Conservation (phyloP, 1,140 invertebrate species). For the Oreohelix idahoensis region DNA sequence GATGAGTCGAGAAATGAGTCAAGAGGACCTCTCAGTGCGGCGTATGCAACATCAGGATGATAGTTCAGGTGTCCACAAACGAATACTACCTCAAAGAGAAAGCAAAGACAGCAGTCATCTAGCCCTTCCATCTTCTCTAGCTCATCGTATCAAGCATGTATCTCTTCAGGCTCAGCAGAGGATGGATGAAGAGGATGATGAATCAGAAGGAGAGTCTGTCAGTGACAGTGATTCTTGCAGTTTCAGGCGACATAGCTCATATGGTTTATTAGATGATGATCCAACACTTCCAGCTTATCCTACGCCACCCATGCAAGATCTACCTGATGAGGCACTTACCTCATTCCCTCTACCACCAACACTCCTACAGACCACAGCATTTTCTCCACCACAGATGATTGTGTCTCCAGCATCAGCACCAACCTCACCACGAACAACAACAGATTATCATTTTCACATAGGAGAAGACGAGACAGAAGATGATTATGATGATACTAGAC, state of each 20-base stretch:
- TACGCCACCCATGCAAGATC: conserved; percentile 15
- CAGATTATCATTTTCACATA: neutral
- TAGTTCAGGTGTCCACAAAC: neutral
- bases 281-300: conserved; percentile 30
- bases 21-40: conserved; percentile 8
- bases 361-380: conserved; percentile 1
- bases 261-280: conserved; percentile 47
- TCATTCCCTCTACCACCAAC: conserved; percentile 30
- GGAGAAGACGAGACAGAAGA: neutral
- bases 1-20: neutral
- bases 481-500: conserved; percentile 11
- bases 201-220: conserved; percentile 30
- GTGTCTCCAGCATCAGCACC: conserved; percentile 15
- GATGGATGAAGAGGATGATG: conserved; percentile 29
- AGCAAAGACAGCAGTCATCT: neutral
- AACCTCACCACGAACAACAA: conserved; percentile 8
- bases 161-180: neutral
- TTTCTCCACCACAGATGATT: conserved; percentile 16
- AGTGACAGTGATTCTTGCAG: conserved; percentile 39
- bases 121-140: conserved; percentile 12
- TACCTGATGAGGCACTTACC: neutral
- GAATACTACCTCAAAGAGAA: neutral
- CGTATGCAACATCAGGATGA: neutral
- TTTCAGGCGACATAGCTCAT: conserved; percentile 44
- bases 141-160: conserved; percentile 1